These are phyloP conservation scores for Aleadryas rufinucha DNA, from an alignment of 2,113 vertebrate genomes.

Conservation along the genomic window DNA sequence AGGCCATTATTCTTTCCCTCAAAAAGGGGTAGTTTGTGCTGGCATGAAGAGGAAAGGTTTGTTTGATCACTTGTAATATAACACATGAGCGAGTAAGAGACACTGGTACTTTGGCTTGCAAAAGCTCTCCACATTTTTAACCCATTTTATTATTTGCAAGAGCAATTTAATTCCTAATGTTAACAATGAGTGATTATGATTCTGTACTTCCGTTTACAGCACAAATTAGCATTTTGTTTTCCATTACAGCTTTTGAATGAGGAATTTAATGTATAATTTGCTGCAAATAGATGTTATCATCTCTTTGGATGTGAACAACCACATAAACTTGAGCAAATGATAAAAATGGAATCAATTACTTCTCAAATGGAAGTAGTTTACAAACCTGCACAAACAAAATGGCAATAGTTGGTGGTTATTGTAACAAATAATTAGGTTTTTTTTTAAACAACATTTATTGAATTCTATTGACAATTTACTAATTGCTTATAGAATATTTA, in stretches of 20 bases:
- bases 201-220: constrained; percentile 79
- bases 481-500: constrained; percentile 64
- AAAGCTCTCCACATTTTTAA: constrained; percentile 56
- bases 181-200: constrained; percentile 83
- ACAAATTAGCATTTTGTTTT: constrained; percentile 85
- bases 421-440: constrained; percentile 77
- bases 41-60: constrained; percentile 12
- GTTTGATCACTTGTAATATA: constrained; percentile 2
- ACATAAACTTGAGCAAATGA: constrained; percentile 81
- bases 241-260: constrained; percentile 80
- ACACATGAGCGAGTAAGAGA: not conserved
- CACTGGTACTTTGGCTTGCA: not conserved
- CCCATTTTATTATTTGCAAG: constrained; percentile 76
- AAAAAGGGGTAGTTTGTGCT: not conserved
- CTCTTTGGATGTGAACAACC: constrained; percentile 77
- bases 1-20: not conserved
- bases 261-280: constrained; percentile 84
- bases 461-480: constrained; percentile 72
- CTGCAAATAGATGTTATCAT: constrained; percentile 85
- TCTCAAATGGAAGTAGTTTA: constrained; percentile 79
- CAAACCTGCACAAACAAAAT: constrained; percentile 75
- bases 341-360: constrained; percentile 84
- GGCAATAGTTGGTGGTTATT: constrained; percentile 71
- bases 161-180: constrained; percentile 74
- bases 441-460: constrained; percentile 73